Base-by-base conservation (phyloP, 2,113 vertebrate species). In the Campylomormyrus tamandua region DNA sequence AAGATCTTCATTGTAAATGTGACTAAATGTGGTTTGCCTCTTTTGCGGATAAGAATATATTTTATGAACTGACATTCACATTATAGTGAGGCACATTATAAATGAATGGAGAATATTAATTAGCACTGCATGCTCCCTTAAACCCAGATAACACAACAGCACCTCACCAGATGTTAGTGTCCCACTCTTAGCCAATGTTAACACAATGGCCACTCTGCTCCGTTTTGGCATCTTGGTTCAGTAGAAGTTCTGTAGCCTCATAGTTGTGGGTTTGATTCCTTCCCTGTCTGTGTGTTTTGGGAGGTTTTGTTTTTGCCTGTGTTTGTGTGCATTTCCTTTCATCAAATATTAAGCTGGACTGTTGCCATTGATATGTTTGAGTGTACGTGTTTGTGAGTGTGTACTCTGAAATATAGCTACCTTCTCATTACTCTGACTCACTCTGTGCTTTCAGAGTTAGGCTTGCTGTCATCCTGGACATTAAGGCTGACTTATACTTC, bases 241-340 rank as follows among this genome's bases (percentile, higher is more conserved):
- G 62, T 27, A 66, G 9, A n/a, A 27, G 62, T n/a, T 27, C 62
- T 27, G 62, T 66, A 66, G 62, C 62, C n/a, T 66, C n/a, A 66
- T 66, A n/a, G 9, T 66, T 66, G n/a, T 66, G 90, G 66, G 62
- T 94, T 91, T 93, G 92, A 95, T 94, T 94, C 92, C 94, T 94
- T 94, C 92, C 89, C 91, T 88, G 74, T 90, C 92, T 95, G 94
- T 95, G 95, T 96, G 95, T 95, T 95, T 66, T 94, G 93, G 93
- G 89, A 66, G 89, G 91, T 87, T 53, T 31, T 56, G 45, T 87
- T n/a, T 85, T 48, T 27, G 10, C n/a, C 42, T 85, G 21, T n/a
- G 48, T 49, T n/a, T 48, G 83, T 49, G 21, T 19, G 45, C n/a
- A 48, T 85, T 27, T 48, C 5, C 27, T 15, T 6, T 35, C 11